These are phyloP conservation scores for Phalangium opilio DNA, from an alignment of 2,888 invertebrate genomes.

Conservation along the genomic window DNA sequence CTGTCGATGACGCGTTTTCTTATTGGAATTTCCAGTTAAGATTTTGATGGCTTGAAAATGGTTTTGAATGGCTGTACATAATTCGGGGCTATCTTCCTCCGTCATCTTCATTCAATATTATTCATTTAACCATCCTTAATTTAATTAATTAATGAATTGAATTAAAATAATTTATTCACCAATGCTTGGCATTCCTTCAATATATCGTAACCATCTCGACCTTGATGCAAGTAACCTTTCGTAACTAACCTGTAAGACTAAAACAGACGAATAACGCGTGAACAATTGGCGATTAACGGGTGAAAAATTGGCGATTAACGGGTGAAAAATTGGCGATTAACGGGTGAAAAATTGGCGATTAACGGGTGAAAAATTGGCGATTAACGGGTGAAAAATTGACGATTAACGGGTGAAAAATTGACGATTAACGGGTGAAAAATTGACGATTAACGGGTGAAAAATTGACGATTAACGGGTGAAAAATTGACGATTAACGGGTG, in stretches of 20 bases:
- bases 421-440: too few species aligned
- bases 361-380: too few species aligned
- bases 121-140: neutral
- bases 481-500: too few species aligned
- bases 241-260: conserved; percentile 61
- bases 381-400: neutral
- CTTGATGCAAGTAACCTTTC: conserved; percentile 61
- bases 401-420: too few species aligned
- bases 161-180: conserved; percentile 37
- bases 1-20: conserved; percentile 59
- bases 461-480: too few species aligned
- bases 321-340: too few species aligned
- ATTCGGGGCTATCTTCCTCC: conserved; percentile 69
- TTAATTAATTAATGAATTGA: neutral
- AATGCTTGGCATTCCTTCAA: conserved; percentile 55
- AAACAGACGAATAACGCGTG: conserved; percentile 3
- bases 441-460: too few species aligned
- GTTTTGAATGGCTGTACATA: conserved; percentile 70
- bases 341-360: too few species aligned
- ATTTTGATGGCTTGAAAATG: conserved; percentile 76
- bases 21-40: conserved; percentile 48
- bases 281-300: too few species aligned
- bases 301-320: too few species aligned
- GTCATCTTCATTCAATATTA: conserved; percentile 42
- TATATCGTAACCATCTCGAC: conserved; percentile 72